Conservation (phyloP, 2,888 invertebrate genomes). For the Strigamia crassipes region DNA sequence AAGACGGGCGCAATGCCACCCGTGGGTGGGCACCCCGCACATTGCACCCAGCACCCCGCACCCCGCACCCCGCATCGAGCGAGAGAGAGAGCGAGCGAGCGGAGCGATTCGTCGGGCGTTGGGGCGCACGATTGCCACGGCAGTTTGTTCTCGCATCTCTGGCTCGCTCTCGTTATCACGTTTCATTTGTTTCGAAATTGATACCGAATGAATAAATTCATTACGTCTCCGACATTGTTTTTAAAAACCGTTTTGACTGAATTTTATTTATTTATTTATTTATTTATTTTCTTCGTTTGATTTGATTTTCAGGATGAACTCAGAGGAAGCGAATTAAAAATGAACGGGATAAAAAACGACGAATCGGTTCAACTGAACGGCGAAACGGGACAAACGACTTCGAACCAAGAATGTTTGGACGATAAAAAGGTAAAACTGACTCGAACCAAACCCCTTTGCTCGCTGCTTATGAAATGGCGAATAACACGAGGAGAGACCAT, state of each 20-base stretch:
- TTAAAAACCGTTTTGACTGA: too few relatives aligned
- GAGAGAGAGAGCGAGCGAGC: too few relatives aligned
- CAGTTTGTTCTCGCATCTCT: neutral
- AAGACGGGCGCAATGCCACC: neutral
- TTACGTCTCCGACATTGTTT: too few relatives aligned
- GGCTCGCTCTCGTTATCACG: neutral
- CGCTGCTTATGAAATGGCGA: neutral
- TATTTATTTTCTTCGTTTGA: too few relatives aligned
- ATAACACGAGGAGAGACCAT: neutral
- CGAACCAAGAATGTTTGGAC: constrained; percentile 46
- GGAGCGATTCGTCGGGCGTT: neutral
- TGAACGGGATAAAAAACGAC: constrained; percentile 49
- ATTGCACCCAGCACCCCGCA: too few relatives aligned
- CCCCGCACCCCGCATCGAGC: too few relatives aligned
- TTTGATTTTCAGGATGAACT: constrained; percentile 47
- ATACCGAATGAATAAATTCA: neutral
- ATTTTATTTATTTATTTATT: too few relatives aligned
- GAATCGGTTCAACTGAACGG: constrained; percentile 48
- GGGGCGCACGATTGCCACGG: neutral
- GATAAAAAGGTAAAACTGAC: constrained; percentile 49
- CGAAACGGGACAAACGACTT: constrained; percentile 46
- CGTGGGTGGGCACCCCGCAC: too few relatives aligned
- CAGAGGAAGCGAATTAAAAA: constrained; percentile 48
- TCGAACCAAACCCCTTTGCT: neutral
- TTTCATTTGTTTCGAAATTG: too few relatives aligned